These are phyloP conservation scores for Leptoclinus maculatus DNA, from an alignment of 2,797 vertebrate species.

Conservation along the genomic window DNA sequence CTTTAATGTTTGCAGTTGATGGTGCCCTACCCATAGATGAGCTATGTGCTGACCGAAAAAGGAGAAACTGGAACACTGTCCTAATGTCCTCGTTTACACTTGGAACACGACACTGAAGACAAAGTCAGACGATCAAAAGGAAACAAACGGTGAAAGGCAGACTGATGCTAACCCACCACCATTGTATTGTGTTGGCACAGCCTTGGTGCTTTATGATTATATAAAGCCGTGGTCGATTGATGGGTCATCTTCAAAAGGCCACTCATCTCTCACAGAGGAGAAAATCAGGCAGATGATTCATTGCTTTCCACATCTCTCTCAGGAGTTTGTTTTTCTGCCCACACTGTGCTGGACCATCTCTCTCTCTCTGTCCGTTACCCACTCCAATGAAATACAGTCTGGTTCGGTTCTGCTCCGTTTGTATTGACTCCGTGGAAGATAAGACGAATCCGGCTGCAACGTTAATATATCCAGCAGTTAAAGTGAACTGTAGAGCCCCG, in stretches of 20 bases:
- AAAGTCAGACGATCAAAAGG: conserved; percentile 5
- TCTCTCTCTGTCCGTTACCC: too few species aligned
- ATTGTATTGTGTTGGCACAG: conserved; percentile 2
- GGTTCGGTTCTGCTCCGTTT: too few species aligned
- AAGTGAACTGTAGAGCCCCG: too few species aligned
- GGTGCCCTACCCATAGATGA: neutral
- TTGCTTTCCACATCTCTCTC: neutral
- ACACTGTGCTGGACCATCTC: too few species aligned
- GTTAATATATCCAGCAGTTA: too few species aligned
- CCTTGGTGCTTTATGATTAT: conserved; percentile 21
- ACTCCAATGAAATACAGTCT: too few species aligned
- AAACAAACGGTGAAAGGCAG: conserved; percentile 1
- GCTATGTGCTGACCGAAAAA: conserved; percentile 7
- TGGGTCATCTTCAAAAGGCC: conserved; percentile 34
- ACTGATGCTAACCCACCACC: neutral
- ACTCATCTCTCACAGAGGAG: conserved; percentile 21
- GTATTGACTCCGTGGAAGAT: too few species aligned
- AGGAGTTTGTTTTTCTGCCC: neutral
- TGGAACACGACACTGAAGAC: neutral
- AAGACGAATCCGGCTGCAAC: too few species aligned
- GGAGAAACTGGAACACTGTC: neutral
- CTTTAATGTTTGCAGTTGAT: neutral
- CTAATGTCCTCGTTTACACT: conserved; percentile 23
- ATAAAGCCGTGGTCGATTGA: conserved; percentile 34
- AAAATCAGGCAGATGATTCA: conserved; percentile 43